These are phyloP conservation scores for Phenganax subtilis DNA, from an alignment of 92 coral and sea anemone species.

Conservation along the genomic window DNA sequence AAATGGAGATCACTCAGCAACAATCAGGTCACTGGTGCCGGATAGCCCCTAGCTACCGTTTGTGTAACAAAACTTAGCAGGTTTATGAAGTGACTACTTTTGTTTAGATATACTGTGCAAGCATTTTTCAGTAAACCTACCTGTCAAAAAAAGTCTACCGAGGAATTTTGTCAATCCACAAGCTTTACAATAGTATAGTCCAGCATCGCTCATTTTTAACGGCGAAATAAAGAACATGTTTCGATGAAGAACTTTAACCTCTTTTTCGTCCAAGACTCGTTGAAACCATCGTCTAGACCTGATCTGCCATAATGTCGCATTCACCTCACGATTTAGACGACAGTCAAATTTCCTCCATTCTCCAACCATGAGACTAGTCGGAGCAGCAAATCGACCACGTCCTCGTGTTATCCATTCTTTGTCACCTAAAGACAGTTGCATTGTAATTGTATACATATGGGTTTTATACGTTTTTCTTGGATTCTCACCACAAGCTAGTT, in stretches of 20 bases:
- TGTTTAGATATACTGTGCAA: too few relatives aligned
- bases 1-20: too few relatives aligned
- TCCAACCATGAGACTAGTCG: neutral
- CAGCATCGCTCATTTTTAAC: slow-evolving; percentile 46
- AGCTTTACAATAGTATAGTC: slow-evolving; percentile 50
- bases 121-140: neutral
- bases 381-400: neutral
- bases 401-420: neutral
- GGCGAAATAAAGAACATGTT: slow-evolving; percentile 41
- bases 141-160: neutral
- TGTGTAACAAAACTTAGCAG: too few relatives aligned
- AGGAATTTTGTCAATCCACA: neutral
- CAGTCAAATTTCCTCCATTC: slow-evolving; percentile 29
- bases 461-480: too few relatives aligned
- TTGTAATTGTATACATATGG: neutral
- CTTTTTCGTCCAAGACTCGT: neutral
- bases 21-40: too few relatives aligned
- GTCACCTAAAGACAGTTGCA: neutral
- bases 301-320: slow-evolving; percentile 12
- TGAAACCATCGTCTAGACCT: neutral
- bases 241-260: neutral
- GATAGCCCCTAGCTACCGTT: too few relatives aligned
- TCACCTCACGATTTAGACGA: slow-evolving; percentile 14
- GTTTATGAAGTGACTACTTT: too few relatives aligned
- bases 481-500: too few relatives aligned